These are phyloP conservation scores for Colostygia pectinataria DNA, from an alignment of 2,888 invertebrate genomes.

Conservation along the genomic window DNA sequence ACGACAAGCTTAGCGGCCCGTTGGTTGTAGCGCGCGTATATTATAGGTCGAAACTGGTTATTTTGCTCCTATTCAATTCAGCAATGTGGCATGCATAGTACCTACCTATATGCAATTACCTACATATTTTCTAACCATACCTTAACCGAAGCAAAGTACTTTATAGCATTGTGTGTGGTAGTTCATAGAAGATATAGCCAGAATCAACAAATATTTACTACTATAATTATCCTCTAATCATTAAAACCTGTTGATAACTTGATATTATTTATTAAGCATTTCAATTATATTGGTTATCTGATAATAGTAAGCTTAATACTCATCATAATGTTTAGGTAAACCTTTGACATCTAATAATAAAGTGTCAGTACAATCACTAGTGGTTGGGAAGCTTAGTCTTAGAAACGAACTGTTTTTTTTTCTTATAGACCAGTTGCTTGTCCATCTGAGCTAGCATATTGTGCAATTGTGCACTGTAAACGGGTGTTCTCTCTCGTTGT, in stretches of 20 bases:
- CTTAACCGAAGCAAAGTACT: not conserved
- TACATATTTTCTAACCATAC: no score
- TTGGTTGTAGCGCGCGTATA: slow-evolving; percentile 60
- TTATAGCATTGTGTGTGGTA: no score
- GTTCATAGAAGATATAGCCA: no score
- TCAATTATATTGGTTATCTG: slow-evolving; percentile 9
- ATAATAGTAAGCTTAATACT: slow-evolving; percentile 1
- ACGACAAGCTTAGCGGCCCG: slow-evolving; percentile 67
- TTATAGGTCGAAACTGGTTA: slow-evolving; percentile 72
- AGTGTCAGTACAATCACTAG: no score
- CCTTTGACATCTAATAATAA: not conserved
- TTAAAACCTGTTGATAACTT: slow-evolving; percentile 21
- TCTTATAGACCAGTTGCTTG: no score
- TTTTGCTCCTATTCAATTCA: slow-evolving; percentile 75
- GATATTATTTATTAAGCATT: slow-evolving; percentile 11
- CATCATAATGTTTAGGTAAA: slow-evolving; percentile 1
- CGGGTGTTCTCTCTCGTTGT: no score
- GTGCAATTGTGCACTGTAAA: no score
- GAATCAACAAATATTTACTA: slow-evolving; percentile 15
- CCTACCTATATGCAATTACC: slow-evolving; percentile 78
- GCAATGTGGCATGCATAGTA: slow-evolving; percentile 68
- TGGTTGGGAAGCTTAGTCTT: no score
- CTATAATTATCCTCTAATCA: slow-evolving; percentile 49
- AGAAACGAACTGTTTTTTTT: no score
- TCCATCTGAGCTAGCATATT: no score